These are phyloP conservation scores for Allobates femoralis DNA, from an alignment of 2,797 vertebrate genomes.

Conservation along the genomic window DNA sequence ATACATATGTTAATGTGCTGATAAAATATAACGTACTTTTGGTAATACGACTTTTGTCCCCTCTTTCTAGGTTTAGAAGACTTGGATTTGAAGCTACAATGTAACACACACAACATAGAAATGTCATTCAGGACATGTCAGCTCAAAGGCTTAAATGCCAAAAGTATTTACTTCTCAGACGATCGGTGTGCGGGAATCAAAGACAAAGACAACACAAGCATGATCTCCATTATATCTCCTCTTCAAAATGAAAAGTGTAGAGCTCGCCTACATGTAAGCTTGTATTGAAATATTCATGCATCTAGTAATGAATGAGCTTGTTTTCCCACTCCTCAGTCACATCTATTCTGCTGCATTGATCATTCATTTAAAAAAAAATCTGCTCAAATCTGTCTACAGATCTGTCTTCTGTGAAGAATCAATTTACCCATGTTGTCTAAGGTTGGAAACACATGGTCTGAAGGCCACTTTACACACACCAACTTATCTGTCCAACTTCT, in stretches of 20 bases:
- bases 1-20: background rate
- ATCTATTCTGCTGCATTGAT: no score
- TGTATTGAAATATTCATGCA: background rate
- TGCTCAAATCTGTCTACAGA: no score
- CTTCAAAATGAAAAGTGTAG: conserved; percentile 13
- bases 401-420: no score
- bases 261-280: conserved; percentile 16
- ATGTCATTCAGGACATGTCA: conserved; percentile 38
- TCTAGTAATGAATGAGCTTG: background rate
- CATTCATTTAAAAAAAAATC: no score
- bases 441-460: no score
- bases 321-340: no score
- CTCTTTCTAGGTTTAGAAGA: conserved; percentile 31
- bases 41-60: background rate
- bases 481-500: no score
- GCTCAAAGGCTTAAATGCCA: conserved; percentile 25
- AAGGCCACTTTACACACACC: no score
- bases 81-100: conserved; percentile 8
- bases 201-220: background rate
- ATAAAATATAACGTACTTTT: background rate
- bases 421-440: no score
- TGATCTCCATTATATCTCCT: conserved; percentile 10
- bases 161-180: conserved; percentile 11
- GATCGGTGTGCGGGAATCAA: background rate
- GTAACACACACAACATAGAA: conserved; percentile 7